Base-by-base conservation (phyloP, 2,888 invertebrate species). In the Epistrophe grossulariae region DNA sequence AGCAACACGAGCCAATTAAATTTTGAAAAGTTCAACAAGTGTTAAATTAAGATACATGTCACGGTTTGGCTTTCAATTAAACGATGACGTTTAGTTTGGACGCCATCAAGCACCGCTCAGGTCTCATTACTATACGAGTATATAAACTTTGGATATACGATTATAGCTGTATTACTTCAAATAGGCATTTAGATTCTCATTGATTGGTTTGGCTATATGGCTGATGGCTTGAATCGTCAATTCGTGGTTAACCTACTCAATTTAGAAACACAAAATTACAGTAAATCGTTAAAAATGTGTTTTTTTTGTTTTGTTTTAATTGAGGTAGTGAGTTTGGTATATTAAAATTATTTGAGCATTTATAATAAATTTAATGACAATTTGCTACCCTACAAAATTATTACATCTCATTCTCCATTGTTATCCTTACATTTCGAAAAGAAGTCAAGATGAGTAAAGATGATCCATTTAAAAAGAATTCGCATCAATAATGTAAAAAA, bases 1-100 rank as follows among this genome's bases (percentile, higher is more conserved):
- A 73, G 59, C 73, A 73, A 81, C 68, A 81, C 55, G 82, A 76
- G 76, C 87, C 82, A 87, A 83, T 87, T 87, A 87, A 71, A 83
- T 79, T 82, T 82, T 82, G 79, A 87, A 87, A 87, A 87, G 82
- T 87, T 87, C 82, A 87, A 79, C 87, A 76, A 83, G 87, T 79
- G 82, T 82, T 83, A 79, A 79, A 79, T 84, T 80, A 60, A 83
- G 87, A 87, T 79, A 87, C 87, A 79, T 79, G 81, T 81, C 81
- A 85, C 85, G 81, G 77, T 59, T 74, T 50, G 72, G 81, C 70
- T 70, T 81, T 81, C 70, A 70, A 78, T 74, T 73, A 78, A 78
- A 72, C 80, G 76, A 78, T 81, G 77, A 78, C 81, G 84, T 82
- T 82, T 74, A 81, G 77, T 73, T 68, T 68, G 48, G 62, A 81